Conservation (phyloP, 2,888 invertebrate genomes). For the Ormia ochracea region DNA sequence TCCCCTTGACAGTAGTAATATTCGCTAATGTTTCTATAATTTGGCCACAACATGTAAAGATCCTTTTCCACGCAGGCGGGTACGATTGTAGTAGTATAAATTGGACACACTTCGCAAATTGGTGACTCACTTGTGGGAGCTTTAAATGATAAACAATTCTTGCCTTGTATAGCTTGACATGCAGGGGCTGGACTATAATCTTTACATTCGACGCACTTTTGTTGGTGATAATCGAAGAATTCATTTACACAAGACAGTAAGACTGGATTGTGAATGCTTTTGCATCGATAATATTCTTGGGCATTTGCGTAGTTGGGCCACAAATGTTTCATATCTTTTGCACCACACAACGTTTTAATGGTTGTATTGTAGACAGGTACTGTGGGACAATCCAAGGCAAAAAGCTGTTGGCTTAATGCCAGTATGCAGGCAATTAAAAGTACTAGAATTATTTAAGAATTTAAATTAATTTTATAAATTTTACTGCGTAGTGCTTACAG, state of each 20-base stretch:
- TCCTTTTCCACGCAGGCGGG: not conserved
- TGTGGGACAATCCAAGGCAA: slow-evolving; percentile 16
- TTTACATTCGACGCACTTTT: slow-evolving; percentile 66
- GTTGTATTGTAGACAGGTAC: slow-evolving; percentile 1
- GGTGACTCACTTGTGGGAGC: not conserved
- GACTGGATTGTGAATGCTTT: not conserved
- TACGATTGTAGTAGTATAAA: not conserved
- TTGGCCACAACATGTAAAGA: not conserved
- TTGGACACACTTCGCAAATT: not conserved
- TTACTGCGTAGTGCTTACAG: not conserved
- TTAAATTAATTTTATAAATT: not conserved
- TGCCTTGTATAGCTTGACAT: slow-evolving; percentile 60
- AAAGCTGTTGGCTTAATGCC: slow-evolving; percentile 21
- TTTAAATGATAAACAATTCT: not conserved
- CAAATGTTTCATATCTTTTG: slow-evolving; percentile 21
- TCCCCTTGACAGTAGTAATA: not conserved
- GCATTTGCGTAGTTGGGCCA: slow-evolving; percentile 66
- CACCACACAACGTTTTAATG: slow-evolving; percentile 59
- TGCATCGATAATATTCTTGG: slow-evolving; percentile 64
- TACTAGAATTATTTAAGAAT: slow-evolving; percentile 57
- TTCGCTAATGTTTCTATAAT: slow-evolving; percentile 1
- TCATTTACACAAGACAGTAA: slow-evolving; percentile 60
- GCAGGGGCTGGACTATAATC: slow-evolving; percentile 66
- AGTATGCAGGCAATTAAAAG: slow-evolving; percentile 64
- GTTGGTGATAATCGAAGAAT: slow-evolving; percentile 68